These are phyloP conservation scores for Ellobius talpinus DNA, from an alignment of 2,113 vertebrate genomes.

Conservation along the genomic window DNA sequence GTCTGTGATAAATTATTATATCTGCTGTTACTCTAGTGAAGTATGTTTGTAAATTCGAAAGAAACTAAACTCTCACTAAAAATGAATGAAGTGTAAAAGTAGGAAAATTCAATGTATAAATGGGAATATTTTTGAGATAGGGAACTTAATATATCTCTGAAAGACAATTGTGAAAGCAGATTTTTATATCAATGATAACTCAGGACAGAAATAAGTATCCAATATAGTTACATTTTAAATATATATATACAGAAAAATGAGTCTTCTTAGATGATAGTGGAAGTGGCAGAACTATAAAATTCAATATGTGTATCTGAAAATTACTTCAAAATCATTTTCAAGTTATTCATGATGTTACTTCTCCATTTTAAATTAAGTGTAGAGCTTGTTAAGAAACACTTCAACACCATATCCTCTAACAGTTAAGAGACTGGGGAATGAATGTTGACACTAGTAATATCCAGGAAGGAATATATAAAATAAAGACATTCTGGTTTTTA, in stretches of 20 bases:
- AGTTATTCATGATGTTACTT: not conserved
- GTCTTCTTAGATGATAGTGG: not conserved
- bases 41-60: not conserved
- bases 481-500: not conserved
- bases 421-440: not conserved
- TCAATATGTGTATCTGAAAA: not conserved
- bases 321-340: not conserved
- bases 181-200: not conserved
- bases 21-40: not conserved
- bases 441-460: not conserved
- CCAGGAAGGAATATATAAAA: not conserved
- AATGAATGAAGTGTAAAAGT: not conserved
- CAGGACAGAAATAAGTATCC: not conserved
- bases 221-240: not conserved
- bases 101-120: not conserved
- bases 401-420: not conserved
- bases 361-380: not conserved
- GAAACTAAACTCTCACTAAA: not conserved
- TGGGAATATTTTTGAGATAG: not conserved
- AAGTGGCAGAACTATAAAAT: not conserved
- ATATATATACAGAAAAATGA: not conserved
- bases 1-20: not conserved
- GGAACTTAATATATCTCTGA: not conserved
- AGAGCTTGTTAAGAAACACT: not conserved
- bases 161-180: not conserved